A percentile compares a stretch with the other conserved stretches of the same genome.
These are phyloP conservation scores for Aphrocallistes beatrix DNA, from an alignment of 37 sponge, comb jelly and placozoan species.

Conservation along the genomic window DNA sequence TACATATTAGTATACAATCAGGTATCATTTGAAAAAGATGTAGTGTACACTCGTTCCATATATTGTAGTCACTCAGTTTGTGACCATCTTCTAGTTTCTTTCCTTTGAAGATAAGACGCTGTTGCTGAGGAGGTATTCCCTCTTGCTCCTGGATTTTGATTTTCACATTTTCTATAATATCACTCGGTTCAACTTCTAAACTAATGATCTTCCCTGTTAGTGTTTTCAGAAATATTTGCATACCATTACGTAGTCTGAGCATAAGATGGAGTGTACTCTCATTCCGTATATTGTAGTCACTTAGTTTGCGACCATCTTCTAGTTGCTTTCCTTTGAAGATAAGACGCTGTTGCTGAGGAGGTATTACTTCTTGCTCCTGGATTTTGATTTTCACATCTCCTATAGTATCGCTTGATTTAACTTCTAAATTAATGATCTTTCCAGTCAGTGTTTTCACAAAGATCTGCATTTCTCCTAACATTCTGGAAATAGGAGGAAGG, in stretches of 20 bases:
- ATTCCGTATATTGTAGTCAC: constrained; percentile 46
- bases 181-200: neutral
- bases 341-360: constrained; percentile 41
- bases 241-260: too few species aligned
- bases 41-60: neutral
- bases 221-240: constrained; percentile 47
- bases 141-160: neutral
- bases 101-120: neutral
- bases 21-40: neutral
- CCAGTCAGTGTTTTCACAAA: constrained; percentile 50
- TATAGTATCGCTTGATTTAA: constrained; percentile 31
- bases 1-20: too few species aligned
- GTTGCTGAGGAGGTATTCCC: neutral
- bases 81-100: neutral
- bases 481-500: constrained; percentile 22
- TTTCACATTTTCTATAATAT: neutral
- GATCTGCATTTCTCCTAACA: constrained; percentile 34
- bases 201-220: constrained; percentile 46
- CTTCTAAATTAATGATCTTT: constrained; percentile 46
- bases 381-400: constrained; percentile 46
- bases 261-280: too few species aligned
- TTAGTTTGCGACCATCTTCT: constrained; percentile 41
- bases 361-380: constrained; percentile 48
- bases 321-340: constrained; percentile 42
- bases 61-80: neutral